Percentiles rank a stretch among this genome's conserved stretches.
These are phyloP conservation scores for Edolisoma coerulescens DNA, from an alignment of 2,113 vertebrate species.

Conservation along the genomic window DNA sequence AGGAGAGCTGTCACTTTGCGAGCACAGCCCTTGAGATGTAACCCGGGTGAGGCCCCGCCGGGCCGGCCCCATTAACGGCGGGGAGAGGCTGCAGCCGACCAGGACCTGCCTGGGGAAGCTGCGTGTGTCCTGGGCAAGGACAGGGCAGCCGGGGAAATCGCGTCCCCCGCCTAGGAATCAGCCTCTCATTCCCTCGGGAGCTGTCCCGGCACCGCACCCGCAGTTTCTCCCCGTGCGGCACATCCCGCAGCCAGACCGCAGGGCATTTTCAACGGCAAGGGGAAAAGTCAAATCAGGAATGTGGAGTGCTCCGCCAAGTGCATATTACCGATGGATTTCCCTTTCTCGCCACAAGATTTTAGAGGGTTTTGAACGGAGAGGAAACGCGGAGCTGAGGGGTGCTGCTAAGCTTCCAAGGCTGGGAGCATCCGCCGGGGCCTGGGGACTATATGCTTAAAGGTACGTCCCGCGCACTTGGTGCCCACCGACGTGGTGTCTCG, in stretches of 20 bases:
- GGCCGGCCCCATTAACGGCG: no score
- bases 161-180: rapidly evolving
- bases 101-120: neutral
- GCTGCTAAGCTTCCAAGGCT: neutral
- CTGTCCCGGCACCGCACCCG: neutral
- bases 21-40: neutral
- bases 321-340: neutral
- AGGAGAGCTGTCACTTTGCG: rapidly evolving
- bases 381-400: neutral
- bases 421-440: rapidly evolving
- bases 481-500: neutral
- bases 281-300: neutral
- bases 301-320: neutral
- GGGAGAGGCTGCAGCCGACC: neutral
- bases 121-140: neutral
- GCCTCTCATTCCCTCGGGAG: neutral
- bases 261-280: rapidly evolving
- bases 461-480: rapidly evolving
- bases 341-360: neutral
- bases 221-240: rapidly evolving
- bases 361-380: neutral
- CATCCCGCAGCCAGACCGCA: neutral
- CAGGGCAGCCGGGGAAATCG: neutral
- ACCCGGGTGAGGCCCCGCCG: neutral
- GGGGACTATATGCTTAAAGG: no score